Percentiles rank a stretch among this genome's conserved stretches.
Evolutionary conservation across 2,797 vertebrate genomes (phyloP).

Genomic region (Rhabdophis nuchalis): DNA sequence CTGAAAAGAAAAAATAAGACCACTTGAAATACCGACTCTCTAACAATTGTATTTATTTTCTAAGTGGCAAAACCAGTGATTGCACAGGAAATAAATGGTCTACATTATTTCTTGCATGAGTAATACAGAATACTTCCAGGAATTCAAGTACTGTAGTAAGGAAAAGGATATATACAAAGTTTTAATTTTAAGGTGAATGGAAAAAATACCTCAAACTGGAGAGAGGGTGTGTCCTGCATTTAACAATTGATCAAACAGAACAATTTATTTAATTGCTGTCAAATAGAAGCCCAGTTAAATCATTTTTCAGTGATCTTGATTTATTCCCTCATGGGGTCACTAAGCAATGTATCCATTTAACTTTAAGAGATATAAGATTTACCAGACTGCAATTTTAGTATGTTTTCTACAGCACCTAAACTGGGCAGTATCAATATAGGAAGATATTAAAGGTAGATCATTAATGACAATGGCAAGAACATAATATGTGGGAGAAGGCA

Average conservation of each 20-base stretch:
- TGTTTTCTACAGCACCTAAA: not conserved
- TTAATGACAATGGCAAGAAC: not conserved
- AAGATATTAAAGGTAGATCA: not conserved
- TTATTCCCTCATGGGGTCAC: not conserved
- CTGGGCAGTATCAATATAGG: not conserved
- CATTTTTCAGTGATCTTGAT: slow-evolving; percentile 4
- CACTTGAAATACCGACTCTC: not conserved
- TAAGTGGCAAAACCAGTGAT: not conserved
- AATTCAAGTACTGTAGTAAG: slow-evolving; percentile 39
- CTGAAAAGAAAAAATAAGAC: not conserved
- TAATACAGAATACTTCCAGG: slow-evolving; percentile 26
- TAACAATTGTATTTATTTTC: not conserved
- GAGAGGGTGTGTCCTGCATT: slow-evolving; percentile 34
- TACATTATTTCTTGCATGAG: slow-evolving; percentile 31
- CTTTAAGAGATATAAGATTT: not conserved
- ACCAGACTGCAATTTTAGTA: not conserved
- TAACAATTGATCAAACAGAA: slow-evolving; percentile 31
- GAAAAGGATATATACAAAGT: slow-evolving; percentile 36
- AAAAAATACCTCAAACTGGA: slow-evolving; percentile 38
- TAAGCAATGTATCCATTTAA: not conserved
- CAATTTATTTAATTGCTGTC: slow-evolving; percentile 9
- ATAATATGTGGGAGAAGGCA: not conserved
- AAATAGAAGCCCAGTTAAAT: slow-evolving; percentile 21
- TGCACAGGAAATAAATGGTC: not conserved
- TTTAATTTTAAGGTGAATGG: slow-evolving; percentile 35